Evolutionary conservation across 1,140 invertebrate genomes (phyloP).

Genomic region (Achatina immaculata): DNA sequence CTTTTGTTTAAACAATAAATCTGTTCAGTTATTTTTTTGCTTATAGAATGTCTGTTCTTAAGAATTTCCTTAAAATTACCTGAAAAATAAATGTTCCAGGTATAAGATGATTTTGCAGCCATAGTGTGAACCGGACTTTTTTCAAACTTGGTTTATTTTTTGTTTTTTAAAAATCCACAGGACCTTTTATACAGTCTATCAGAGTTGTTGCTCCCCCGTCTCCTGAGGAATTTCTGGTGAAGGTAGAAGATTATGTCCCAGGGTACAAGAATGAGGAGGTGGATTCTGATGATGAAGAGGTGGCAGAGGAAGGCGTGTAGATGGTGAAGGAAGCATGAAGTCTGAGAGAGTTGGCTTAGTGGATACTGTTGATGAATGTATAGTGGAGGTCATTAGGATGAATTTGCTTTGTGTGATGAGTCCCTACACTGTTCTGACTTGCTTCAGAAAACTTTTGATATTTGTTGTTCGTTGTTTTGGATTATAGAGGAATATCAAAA

Average conservation of each 20-base stretch:
- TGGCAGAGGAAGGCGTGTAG: slow-evolving; percentile 9
- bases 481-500: too few relatives aligned
- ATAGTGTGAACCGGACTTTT: too few relatives aligned
- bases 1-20: too few relatives aligned
- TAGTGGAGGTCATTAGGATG: neutral
- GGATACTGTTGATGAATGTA: neutral
- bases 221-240: slow-evolving; percentile 51
- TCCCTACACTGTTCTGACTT: too few relatives aligned
- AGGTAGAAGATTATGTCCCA: slow-evolving; percentile 46
- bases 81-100: too few relatives aligned
- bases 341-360: neutral
- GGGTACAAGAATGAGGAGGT: slow-evolving; percentile 44
- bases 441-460: too few relatives aligned
- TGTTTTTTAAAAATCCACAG: slow-evolving; percentile 44
- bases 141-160: neutral
- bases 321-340: neutral
- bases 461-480: too few relatives aligned
- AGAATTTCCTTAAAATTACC: too few relatives aligned
- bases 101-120: too few relatives aligned
- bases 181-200: slow-evolving; percentile 51
- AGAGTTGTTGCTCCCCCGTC: slow-evolving; percentile 58
- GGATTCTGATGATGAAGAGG: slow-evolving; percentile 46
- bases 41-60: too few relatives aligned
- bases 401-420: too few relatives aligned
- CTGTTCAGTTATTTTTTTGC: too few relatives aligned